Base-by-base conservation (phyloP, 2,113 vertebrate genomes). In the Neogale vison region DNA sequence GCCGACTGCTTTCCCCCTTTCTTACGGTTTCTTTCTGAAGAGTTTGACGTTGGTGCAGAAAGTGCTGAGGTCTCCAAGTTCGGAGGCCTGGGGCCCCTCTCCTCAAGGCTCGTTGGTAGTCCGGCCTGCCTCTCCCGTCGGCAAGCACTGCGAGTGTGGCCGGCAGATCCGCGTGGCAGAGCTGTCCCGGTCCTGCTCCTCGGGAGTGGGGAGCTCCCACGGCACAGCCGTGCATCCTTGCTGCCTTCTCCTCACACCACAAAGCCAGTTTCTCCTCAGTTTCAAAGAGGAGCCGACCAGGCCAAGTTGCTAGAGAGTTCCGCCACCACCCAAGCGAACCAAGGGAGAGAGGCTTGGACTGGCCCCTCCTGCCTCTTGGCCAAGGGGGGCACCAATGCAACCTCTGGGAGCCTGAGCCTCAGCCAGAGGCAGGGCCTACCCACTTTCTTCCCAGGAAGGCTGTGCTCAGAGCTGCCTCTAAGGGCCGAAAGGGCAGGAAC, bases 21-120 rank as follows among this genome's bases (percentile, higher is more conserved):
- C 24, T 74, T n/a, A 77, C 52, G 77, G 50, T 81, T 83, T 90
- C 96, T 85, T 95, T 65, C 55, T 29, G 87, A 96, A 96, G 95
- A 96, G 95, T 96, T 89, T 91, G 59, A 71, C 55, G 5, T 74
- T 0, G 0, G 8, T 47, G 0, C 3, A 80, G 67, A 86, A 82
- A 69, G 31, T 82, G 77, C 67, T 80, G 87, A 63, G 85, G 45
- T 39, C 34, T 85, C 72, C 11, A 50, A 23, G 23, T 63, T 79
- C 2, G 3, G 52, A 91, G 79, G 59, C 77, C 83, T 67, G n/a
- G 39, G 29, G 31, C 29, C 9, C 47, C 14, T 39, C 81, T 89
- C 57, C 55, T 50, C 61, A 24, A 79, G 63, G 79, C 24, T 47
- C 26, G 59, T 12, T 7, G 2, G 34, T 34, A 50, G 90, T 63